Base-by-base conservation (phyloP, 2,113 vertebrate species). In the Channa argus region DNA sequence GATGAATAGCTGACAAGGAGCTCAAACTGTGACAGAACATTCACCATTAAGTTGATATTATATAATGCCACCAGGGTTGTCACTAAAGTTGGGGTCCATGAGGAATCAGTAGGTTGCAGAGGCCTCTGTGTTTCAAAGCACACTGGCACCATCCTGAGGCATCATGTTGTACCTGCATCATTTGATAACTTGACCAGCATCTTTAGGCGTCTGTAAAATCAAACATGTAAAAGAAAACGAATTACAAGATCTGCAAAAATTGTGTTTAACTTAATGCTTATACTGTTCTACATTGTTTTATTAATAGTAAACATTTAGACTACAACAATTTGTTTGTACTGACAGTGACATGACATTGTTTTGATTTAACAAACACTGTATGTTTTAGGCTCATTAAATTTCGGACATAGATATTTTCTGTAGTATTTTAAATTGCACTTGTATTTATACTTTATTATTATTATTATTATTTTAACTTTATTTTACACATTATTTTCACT, bases 91-190 rank as follows among this genome's bases (percentile, higher is more conserved):
- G 54, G 77, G 49, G 37, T 62, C 9, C 55, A 41, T 50, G 66
- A 41, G 11, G 45, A 64, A 63, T 73, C 68, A 55, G 73, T 34
- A 8, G 38, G 58, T 59, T 47, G 55, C 8, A 4, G 12, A 34
- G 10, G 14, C 8, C 11, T 37, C 13, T 64, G 14, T 24, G 13
- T 75, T 86, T 74, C n/a, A 80, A 72, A 92, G 89, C 90, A 75
- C 88, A 70, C 82, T 91, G 77, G 90, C 86, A 3, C 89, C 88
- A 91, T 83, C 87, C 69, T 54, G 91, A 70, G 92, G 89, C 44
- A 3, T 1, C 36, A 37, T 3, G 1, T 8, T 1, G 74, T 8
- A 77, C 38, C 80, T 90, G 79, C 85, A 81, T 38, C 53, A 0
- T 69, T 5, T 2, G 24, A 24, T 24, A 24, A 24, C 24, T 24